These are phyloP conservation scores for Heterotilapia buettikoferi DNA, from an alignment of 2,113 vertebrate species.

Conservation along the genomic window DNA sequence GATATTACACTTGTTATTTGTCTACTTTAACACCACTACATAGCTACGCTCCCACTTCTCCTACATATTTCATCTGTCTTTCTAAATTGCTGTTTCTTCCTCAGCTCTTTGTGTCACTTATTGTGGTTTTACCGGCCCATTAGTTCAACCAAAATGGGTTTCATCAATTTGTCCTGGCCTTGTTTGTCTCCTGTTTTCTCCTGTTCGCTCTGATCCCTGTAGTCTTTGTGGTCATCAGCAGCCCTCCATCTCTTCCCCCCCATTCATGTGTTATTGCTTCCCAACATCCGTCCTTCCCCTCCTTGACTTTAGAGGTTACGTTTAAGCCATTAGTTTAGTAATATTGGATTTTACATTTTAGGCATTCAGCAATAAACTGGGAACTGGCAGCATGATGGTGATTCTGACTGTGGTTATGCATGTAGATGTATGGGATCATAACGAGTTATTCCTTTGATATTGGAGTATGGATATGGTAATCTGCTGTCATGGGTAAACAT, in stretches of 20 bases:
- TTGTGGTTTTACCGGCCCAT: conserved; percentile 27
- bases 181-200: not conserved
- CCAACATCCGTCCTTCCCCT: not conserved
- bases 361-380: not conserved
- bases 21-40: not conserved
- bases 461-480: not conserved
- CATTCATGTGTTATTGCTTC: not conserved
- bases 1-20: not conserved
- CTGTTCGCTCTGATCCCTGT: not conserved
- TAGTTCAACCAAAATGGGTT: conserved; percentile 4
- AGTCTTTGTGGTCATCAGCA: conserved; percentile 8
- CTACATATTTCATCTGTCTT: not conserved
- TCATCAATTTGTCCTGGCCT: conserved; percentile 10
- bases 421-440: not conserved
- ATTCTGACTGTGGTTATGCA: not conserved
- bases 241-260: not conserved
- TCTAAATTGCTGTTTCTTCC: not conserved
- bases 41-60: not conserved
- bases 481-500: not conserved
- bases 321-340: conserved; percentile 8
- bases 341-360: conserved; percentile 20
- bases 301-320: not conserved
- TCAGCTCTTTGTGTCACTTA: not conserved
- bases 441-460: not conserved
- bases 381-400: not conserved